Conservation (phyloP, 1,140 invertebrate species). For the Octopus bimaculoides region DNA sequence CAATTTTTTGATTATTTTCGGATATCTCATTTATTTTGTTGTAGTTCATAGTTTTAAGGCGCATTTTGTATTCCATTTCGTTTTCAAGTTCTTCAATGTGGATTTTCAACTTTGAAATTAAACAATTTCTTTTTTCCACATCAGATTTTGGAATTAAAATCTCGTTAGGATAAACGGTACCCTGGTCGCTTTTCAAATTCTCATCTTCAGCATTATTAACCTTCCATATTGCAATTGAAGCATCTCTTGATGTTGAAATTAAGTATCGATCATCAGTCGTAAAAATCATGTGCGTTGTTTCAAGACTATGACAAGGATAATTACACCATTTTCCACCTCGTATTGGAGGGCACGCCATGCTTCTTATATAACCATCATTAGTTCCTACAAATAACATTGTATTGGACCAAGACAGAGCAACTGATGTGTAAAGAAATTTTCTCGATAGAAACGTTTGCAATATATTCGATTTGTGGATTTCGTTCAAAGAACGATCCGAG, state of each 20-base stretch:
- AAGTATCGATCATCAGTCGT: neutral
- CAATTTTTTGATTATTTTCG: neutral
- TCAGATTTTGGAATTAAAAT: neutral
- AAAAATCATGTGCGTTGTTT: neutral
- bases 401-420: neutral
- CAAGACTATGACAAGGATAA: neutral
- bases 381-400: conserved; percentile 1
- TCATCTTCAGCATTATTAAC: neutral
- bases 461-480: neutral
- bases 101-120: neutral
- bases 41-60: neutral
- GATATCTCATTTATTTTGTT: neutral
- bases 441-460: neutral
- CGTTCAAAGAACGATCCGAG: neutral
- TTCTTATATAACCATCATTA: neutral
- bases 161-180: neutral
- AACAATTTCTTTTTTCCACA: neutral
- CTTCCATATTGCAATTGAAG: neutral
- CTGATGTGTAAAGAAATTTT: neutral
- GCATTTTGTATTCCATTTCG: neutral
- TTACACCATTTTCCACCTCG: neutral
- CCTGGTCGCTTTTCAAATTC: neutral
- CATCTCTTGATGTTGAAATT: neutral
- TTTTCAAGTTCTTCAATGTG: neutral
- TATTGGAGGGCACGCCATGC: neutral